phyloP scores from a whole-genome alignment of 2,797 vertebrate species.

The Lacerta agilis region DNA sequence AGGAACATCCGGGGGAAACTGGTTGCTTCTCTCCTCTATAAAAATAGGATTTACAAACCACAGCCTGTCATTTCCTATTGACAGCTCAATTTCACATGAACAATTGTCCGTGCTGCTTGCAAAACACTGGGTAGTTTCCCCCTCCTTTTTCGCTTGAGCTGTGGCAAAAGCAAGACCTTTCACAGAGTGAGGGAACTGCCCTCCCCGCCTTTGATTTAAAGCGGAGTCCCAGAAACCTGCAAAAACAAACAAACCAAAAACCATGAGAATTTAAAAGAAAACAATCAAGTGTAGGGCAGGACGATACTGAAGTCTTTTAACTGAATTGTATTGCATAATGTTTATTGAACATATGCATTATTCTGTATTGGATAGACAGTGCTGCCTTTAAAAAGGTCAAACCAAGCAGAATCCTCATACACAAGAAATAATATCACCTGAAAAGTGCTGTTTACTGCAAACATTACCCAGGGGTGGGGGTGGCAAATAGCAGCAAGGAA shows the following conservation, averaged over 20 bases:
- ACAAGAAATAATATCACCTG: neutral
- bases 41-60: constrained; percentile 91
- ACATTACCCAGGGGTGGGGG: too few species aligned
- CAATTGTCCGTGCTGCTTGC: constrained; percentile 68
- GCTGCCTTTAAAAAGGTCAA: neutral
- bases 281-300: neutral
- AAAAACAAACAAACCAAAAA: neutral
- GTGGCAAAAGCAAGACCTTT: constrained; percentile 52
- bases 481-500: too few species aligned
- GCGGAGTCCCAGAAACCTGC: constrained; percentile 93
- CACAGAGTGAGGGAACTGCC: constrained; percentile 32
- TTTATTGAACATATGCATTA: neutral
- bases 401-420: neutral
- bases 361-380: neutral
- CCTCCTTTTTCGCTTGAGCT: constrained; percentile 46
- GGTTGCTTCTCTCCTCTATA: constrained; percentile 82
- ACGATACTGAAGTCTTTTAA: neutral
- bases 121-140: constrained; percentile 52
- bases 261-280: neutral
- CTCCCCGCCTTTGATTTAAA: constrained; percentile 75
- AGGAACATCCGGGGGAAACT: constrained; percentile 49
- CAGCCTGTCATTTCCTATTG: constrained; percentile 79
- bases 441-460: too few species aligned
- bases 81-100: constrained; percentile 82
- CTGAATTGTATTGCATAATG: neutral